Base-by-base conservation (phyloP, 2,888 invertebrate species). In the Eretmocerus hayati region DNA sequence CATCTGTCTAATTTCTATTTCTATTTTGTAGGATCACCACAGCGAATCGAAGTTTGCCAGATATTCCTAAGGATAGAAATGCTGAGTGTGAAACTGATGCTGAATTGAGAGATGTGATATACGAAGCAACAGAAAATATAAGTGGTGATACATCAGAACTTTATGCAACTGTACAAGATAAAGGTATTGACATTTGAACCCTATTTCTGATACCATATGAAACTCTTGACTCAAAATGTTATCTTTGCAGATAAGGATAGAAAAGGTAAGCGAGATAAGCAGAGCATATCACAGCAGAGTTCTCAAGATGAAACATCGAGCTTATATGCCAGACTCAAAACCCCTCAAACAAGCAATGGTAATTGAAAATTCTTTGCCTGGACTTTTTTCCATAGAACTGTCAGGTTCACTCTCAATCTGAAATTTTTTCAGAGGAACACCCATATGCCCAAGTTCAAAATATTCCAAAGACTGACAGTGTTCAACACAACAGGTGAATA, bases 131-230 rank as follows among this genome's bases (percentile, higher is more conserved):
- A 38, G 69, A 61, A 63, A 64, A 60, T 51, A 64, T 60, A 54
- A 83, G 83, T 3, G 83, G 83, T 3, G 90, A 90, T 69, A 87
- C 87, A 40, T 90, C 89, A 0, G 90, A 90, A 65, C 77, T 90
- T 53, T 90, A 90, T 67, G 90, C 90, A 31, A 90, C 90, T 5
- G 87, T 90, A 15, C 83, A 82, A 42, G 79, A 79, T 57, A 75
- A 78, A 67, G 69, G 74, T 58, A 67, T 62, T 18, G 11, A 26
- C 11, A 11, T 9, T 26, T 11, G 11, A 26, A 26, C 8, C 20
- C 21, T 20, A 37, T 20, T 21, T 4, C 18, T 3, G 4, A 15
- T 4, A 36, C 16, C 18, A 36, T 18, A 36, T 5, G 36, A 36
- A 36, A 13, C 18, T 13, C 6, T 5, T 16, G 18, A 16, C 9